Evolutionary conservation across 1,140 invertebrate genomes (phyloP).

Genomic region (Coboldia fuscipes): DNA sequence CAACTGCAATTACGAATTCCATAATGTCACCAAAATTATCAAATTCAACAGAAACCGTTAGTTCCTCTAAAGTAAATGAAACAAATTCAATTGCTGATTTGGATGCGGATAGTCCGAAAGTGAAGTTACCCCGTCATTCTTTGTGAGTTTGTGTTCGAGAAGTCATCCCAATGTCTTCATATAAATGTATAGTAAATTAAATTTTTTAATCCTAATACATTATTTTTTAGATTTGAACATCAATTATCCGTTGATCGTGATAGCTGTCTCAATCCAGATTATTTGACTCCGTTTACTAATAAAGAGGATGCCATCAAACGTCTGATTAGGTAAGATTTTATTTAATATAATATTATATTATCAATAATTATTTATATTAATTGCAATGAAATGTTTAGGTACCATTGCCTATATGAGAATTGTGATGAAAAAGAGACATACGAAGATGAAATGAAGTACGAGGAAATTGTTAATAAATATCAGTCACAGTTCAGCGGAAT

Average conservation of each 20-base stretch:
- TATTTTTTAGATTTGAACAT: slow-evolving; percentile 35
- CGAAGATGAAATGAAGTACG: slow-evolving; percentile 59
- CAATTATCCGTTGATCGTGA: slow-evolving; percentile 59
- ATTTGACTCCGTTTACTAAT: slow-evolving; percentile 46
- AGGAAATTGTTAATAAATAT: slow-evolving; percentile 46
- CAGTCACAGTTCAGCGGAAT: slow-evolving; percentile 52
- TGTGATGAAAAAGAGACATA: slow-evolving; percentile 40
- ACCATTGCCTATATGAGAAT: slow-evolving; percentile 59
- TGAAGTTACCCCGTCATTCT: slow-evolving; percentile 21
- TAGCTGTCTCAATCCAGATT: slow-evolving; percentile 53
- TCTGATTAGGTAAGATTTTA: slow-evolving; percentile 29
- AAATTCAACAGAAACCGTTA: not conserved
- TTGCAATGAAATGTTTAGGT: slow-evolving; percentile 18
- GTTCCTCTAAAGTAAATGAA: not conserved
- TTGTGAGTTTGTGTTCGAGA: slow-evolving; percentile 21
- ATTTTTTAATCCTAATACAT: not conserved
- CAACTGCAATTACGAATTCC: slow-evolving; percentile 6
- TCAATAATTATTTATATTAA: not conserved
- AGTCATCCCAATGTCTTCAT: not conserved
- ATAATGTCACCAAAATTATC: not conserved
- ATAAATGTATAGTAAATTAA: slow-evolving; percentile 5
- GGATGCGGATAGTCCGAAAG: slow-evolving; percentile 12
- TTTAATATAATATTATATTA: not conserved
- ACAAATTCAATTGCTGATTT: not conserved
- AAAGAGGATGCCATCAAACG: slow-evolving; percentile 58